These are phyloP conservation scores for Hypothenemus hampei DNA, from an alignment of 1,140 invertebrate genomes.

Conservation along the genomic window DNA sequence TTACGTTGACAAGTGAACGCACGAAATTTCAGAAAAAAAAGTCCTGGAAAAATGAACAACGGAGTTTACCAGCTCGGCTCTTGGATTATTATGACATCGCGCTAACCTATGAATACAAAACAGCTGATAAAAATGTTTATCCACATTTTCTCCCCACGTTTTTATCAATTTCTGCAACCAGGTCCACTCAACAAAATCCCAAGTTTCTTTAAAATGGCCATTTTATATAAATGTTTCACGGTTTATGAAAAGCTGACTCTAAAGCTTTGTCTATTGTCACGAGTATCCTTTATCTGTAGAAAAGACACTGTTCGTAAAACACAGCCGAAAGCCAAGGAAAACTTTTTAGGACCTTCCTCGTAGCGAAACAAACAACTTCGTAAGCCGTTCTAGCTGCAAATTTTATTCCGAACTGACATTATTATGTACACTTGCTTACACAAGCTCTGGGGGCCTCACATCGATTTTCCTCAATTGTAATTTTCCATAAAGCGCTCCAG, in stretches of 20 bases:
- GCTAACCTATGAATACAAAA: conserved; percentile 46
- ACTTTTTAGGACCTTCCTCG: conserved; percentile 1
- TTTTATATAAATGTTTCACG: no score
- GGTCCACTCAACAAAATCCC: neutral
- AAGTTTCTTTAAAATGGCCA: no score
- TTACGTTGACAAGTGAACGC: no score
- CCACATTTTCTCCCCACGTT: conserved; percentile 31
- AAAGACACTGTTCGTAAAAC: no score
- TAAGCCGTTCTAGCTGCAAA: conserved; percentile 35
- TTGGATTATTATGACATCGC: conserved; percentile 42
- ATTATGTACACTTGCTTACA: conserved; percentile 37
- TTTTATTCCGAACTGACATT: conserved; percentile 34
- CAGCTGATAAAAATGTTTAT: conserved; percentile 47
- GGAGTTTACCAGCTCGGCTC: conserved; percentile 9
- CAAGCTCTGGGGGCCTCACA: conserved; percentile 21
- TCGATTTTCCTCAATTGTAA: conserved; percentile 22
- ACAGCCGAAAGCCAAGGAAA: no score
- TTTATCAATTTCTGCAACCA: conserved; percentile 5
- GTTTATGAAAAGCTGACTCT: no score
- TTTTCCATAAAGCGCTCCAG: conserved; percentile 19
- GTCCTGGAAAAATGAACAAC: no score
- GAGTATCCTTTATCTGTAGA: no score
- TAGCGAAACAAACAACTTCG: conserved; percentile 24
- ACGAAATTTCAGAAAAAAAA: no score
- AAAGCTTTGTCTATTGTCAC: neutral